phyloP scores from a whole-genome alignment of 64 coral and sea anemone genomes.

The Acropora tenuis region DNA sequence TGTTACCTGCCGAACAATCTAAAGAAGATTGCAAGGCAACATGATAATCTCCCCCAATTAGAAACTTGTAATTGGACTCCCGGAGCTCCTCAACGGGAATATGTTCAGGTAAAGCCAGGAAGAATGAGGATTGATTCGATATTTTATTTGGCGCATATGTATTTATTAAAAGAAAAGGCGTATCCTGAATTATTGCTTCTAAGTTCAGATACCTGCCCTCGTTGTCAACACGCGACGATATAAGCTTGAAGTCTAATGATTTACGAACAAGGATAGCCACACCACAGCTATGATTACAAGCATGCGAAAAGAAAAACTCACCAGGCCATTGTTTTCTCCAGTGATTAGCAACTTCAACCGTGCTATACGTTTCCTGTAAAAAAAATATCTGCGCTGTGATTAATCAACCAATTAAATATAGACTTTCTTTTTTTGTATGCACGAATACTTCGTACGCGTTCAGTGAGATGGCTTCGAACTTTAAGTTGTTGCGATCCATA shows the following conservation, averaged over 20 bases:
- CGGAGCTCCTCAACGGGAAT: neutral
- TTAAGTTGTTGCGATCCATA: too few relatives aligned
- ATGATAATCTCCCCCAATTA: conserved; percentile 12
- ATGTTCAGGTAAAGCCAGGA: neutral
- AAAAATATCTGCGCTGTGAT: neutral
- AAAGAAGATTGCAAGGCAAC: neutral
- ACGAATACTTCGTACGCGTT: too few relatives aligned
- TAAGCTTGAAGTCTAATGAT: conserved; percentile 32
- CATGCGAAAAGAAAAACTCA: conserved; percentile 52
- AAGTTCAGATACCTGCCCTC: conserved; percentile 39
- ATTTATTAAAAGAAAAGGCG: neutral
- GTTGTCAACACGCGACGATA: neutral
- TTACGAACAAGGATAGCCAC: conserved; percentile 1
- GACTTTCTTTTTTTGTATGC: too few relatives aligned
- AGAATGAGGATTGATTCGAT: neutral
- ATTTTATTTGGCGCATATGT: neutral
- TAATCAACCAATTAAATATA: too few relatives aligned
- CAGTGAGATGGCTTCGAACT: too few relatives aligned
- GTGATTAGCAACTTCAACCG: conserved; percentile 9
- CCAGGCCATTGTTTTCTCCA: conserved; percentile 57
- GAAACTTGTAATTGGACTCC: neutral
- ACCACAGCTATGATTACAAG: conserved; percentile 43
- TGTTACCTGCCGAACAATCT: conserved; percentile 4
- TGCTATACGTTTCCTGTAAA: conserved; percentile 67
- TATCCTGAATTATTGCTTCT: conserved; percentile 26